Conservation (phyloP, 2,888 invertebrate genomes). For the Pammene aurita region DNA sequence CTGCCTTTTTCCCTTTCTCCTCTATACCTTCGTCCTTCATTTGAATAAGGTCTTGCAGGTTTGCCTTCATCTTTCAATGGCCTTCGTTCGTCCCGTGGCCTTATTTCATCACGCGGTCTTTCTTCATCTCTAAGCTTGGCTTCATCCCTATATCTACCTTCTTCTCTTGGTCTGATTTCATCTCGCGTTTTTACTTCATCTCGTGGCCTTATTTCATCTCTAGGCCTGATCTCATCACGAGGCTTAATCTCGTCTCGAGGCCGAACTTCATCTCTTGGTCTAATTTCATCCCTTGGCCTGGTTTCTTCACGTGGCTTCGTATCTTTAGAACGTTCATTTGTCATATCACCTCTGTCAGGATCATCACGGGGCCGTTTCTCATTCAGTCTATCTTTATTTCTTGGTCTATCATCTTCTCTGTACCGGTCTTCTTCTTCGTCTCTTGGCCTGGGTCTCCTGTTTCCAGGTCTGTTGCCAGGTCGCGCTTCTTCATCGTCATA, state of each 20-base stretch:
- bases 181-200: slow-evolving; percentile 57
- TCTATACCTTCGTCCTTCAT: slow-evolving; percentile 62
- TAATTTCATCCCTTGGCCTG: slow-evolving; percentile 45
- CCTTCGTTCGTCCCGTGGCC: slow-evolving; percentile 53
- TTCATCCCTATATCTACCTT: slow-evolving; percentile 46
- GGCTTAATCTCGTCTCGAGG: slow-evolving; percentile 46
- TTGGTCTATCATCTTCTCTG: slow-evolving; percentile 47
- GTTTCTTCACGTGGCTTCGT: slow-evolving; percentile 48
- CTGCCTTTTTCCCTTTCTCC: slow-evolving; percentile 62
- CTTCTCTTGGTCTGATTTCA: slow-evolving; percentile 49
- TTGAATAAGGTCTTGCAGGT: slow-evolving; percentile 40
- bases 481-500: slow-evolving; percentile 70
- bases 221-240: slow-evolving; percentile 50
- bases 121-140: slow-evolving; percentile 47
- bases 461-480: slow-evolving; percentile 57
- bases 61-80: slow-evolving; percentile 44
- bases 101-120: slow-evolving; percentile 45
- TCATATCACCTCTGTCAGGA: slow-evolving; percentile 49
- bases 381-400: slow-evolving; percentile 50
- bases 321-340: slow-evolving; percentile 49
- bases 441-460: slow-evolving; percentile 61
- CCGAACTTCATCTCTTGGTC: slow-evolving; percentile 48
- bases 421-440: slow-evolving; percentile 69
- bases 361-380: slow-evolving; percentile 41
- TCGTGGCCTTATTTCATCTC: slow-evolving; percentile 52